phyloP scores from a whole-genome alignment of 1,140 invertebrate genomes.

The Penaeus indicus region DNA sequence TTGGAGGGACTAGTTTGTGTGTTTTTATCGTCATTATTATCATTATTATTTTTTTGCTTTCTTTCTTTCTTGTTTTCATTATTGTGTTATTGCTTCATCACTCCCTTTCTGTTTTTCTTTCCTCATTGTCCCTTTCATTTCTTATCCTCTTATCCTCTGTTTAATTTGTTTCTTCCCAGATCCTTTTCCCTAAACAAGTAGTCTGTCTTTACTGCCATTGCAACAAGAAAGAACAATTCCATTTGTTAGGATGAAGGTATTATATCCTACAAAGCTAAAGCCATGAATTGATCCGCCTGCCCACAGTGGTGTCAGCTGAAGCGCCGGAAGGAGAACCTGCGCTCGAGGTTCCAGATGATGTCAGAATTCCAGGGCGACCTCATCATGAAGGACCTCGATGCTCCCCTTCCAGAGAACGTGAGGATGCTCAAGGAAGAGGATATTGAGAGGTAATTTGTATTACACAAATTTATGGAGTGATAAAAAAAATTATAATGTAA shows the following conservation, averaged over 20 bases:
- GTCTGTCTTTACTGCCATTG: too few species aligned
- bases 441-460: slow-evolving; percentile 77
- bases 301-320: slow-evolving; percentile 91
- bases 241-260: neutral
- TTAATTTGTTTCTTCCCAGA: too few species aligned
- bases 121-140: neutral
- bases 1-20: slow-evolving; percentile 32
- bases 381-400: slow-evolving; percentile 86
- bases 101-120: too few species aligned
- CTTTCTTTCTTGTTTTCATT: too few species aligned
- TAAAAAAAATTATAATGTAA: too few species aligned
- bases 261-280: neutral
- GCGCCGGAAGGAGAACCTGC: slow-evolving; percentile 87
- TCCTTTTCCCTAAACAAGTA: too few species aligned
- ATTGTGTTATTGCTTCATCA: too few species aligned
- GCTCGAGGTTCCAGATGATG: slow-evolving; percentile 92
- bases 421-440: slow-evolving; percentile 89
- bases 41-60: neutral
- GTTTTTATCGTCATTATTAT: neutral
- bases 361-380: slow-evolving; percentile 89
- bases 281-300: slow-evolving; percentile 38
- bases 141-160: neutral
- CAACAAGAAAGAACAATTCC: too few species aligned
- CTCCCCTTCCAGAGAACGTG: slow-evolving; percentile 85
- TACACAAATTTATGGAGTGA: too few species aligned